Evolutionary conservation across 2,888 invertebrate genomes (phyloP).

Genomic region (Dastarcus helophoroides): DNA sequence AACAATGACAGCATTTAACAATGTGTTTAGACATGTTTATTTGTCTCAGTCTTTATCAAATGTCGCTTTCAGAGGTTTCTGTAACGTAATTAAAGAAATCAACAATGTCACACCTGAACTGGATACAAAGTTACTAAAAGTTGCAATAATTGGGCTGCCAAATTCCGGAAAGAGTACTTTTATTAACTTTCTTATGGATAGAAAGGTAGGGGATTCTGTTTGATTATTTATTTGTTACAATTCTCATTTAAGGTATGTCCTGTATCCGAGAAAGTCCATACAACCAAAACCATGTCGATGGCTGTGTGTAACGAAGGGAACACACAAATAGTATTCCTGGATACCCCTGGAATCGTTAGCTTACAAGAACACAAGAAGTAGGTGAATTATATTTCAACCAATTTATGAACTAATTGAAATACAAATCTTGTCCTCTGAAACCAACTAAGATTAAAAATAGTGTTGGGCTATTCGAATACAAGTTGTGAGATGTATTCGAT

Average conservation of each 20-base stretch:
- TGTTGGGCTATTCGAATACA: too few relatives aligned
- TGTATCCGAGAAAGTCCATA: conserved; percentile 84
- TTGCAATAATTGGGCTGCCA: conserved; percentile 85
- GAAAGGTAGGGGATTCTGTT: conserved; percentile 46
- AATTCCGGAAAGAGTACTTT: conserved; percentile 95
- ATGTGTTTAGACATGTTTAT: too few relatives aligned
- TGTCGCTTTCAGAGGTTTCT: too few relatives aligned
- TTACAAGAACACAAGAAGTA: conserved; percentile 56
- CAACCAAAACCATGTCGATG: conserved; percentile 62
- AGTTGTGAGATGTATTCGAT: too few relatives aligned
- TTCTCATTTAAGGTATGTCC: conserved; percentile 63
- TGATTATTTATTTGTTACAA: conserved; percentile 4
- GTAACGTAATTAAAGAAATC: too few relatives aligned
- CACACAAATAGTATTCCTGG: conserved; percentile 82
- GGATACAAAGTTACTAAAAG: conserved; percentile 43
- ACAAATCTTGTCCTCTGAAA: too few relatives aligned
- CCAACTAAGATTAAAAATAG: too few relatives aligned
- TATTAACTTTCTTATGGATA: conserved; percentile 72
- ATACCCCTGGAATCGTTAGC: conserved; percentile 85
- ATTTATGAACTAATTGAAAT: too few relatives aligned
- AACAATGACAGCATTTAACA: too few relatives aligned
- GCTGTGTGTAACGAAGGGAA: conserved; percentile 64
- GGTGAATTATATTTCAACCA: too few relatives aligned
- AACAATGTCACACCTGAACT: too few relatives aligned
- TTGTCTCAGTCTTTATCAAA: too few relatives aligned